Base-by-base conservation (phyloP, 1,140 invertebrate species). In the Platyscapa corneri region DNA sequence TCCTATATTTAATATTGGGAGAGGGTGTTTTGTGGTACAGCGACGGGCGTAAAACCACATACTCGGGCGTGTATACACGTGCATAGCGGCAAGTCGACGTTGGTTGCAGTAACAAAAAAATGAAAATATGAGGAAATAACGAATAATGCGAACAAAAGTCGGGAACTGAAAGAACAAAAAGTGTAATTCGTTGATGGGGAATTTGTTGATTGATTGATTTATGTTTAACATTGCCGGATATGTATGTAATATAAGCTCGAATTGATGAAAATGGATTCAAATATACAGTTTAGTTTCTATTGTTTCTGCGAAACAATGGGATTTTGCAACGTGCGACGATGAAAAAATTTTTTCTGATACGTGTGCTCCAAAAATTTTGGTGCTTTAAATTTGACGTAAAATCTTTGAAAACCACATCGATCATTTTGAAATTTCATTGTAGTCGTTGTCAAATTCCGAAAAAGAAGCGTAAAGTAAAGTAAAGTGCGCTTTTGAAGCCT, bases 261-360 rank as follows among this genome's bases (percentile, higher is more conserved):
- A 70, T 49, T 49, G 42, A 82, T 70, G 30, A 42, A 72, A 70
- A 70, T 82, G 42, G 20, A 49, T 72, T 80, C 37, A 82, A 82
- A 49, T 82, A 23, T 82, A 18, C 27, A 49, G 49, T 27, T 34
- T 30, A 64, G 27, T 32, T 67, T 67, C 39, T 65, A 60, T 80
- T 79, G 49, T 76, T 78, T 34, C 20, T 30, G n/a, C 30, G 3
- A 30, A 32, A 32, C 30, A 67, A 67, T 67, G 12, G 12, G 16
- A 34, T 67, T 67, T 67, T 67, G 23, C n/a, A 16, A 67, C 12
- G 12, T 46, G 3, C 2, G n/a, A 34, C 8, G 12, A 16, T 34
- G 7, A 6, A n/a, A 67, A 67, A 32, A 67, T 34, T 10, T 14
- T 67, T 67, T 67, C 34, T 67, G 1, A 12, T 67, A 34, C 14